These are phyloP conservation scores for Onchidella celtica DNA, from an alignment of 2,888 invertebrate genomes.

Conservation along the genomic window DNA sequence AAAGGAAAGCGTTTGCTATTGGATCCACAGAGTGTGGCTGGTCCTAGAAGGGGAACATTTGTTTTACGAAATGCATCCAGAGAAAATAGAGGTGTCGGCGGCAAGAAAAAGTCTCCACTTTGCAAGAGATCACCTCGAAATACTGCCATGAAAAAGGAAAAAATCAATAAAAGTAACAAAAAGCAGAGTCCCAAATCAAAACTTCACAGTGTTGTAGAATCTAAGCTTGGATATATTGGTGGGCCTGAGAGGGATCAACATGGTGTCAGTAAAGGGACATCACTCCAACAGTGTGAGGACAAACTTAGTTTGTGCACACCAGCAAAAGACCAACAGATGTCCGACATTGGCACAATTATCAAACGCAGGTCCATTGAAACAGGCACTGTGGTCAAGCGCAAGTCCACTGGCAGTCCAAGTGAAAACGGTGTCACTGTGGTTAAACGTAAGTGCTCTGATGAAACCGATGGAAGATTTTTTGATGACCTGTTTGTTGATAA, in stretches of 20 bases:
- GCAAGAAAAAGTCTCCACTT: constrained; percentile 24
- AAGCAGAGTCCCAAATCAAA: background rate
- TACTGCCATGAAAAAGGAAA: background rate
- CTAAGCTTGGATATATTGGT: too few relatives aligned
- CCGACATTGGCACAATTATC: background rate
- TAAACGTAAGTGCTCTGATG: constrained; percentile 33
- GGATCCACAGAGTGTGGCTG: background rate
- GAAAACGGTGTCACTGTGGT: constrained; percentile 48
- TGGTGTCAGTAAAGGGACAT: too few relatives aligned
- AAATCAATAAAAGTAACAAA: background rate
- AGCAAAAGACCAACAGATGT: constrained; percentile 7
- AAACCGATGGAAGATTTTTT: background rate
- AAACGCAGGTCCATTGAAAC: constrained; percentile 12
- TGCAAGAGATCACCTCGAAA: constrained; percentile 2
- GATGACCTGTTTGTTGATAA: constrained; percentile 10
- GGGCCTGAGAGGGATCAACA: too few relatives aligned
- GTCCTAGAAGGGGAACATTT: constrained; percentile 9
- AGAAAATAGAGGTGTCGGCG: background rate
- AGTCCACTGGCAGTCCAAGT: constrained; percentile 26
- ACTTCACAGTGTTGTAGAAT: too few relatives aligned
- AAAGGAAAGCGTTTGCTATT: background rate
- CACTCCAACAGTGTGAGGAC: too few relatives aligned
- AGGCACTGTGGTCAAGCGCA: constrained; percentile 50
- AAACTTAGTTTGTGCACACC: constrained; percentile 29
- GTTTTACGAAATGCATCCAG: background rate